phyloP scores from a whole-genome alignment of 2,113 vertebrate species.

The Dipodomys merriami region DNA sequence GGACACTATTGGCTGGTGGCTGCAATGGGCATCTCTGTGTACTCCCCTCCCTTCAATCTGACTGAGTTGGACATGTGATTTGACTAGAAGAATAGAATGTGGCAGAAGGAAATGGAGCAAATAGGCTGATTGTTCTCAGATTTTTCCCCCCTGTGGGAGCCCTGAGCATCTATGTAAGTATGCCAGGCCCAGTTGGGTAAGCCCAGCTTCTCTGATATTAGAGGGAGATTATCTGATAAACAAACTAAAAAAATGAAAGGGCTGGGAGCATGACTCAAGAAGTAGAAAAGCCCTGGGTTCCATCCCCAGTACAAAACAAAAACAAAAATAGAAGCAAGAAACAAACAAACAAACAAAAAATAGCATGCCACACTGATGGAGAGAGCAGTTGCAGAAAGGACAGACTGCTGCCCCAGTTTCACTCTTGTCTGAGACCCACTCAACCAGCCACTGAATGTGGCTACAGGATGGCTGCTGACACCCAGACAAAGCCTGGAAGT shows the following conservation, averaged over 20 bases:
- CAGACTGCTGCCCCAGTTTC: background rate
- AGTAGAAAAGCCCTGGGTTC: too few species aligned
- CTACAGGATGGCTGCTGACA: background rate
- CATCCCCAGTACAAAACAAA: too few species aligned
- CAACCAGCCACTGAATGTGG: background rate
- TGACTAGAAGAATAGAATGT: background rate
- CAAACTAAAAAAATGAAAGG: too few species aligned
- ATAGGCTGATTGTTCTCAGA: background rate
- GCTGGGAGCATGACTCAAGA: too few species aligned
- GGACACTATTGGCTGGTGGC: background rate
- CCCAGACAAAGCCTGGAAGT: background rate
- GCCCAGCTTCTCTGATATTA: too few species aligned
- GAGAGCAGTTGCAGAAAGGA: background rate
- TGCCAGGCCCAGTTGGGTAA: too few species aligned
- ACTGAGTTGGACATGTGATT: background rate
- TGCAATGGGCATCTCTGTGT: too few species aligned
- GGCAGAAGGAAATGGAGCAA: background rate
- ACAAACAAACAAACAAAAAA: too few species aligned
- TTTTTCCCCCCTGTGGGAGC: background rate
- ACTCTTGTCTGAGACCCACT: background rate
- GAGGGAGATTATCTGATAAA: too few species aligned
- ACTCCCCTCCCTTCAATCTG: background rate
- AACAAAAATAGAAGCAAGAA: too few species aligned
- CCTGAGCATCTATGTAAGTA: background rate
- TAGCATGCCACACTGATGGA: background rate